phyloP scores from a whole-genome alignment of 37 sponge, comb jelly and placozoan genomes.

The Geodia barretti region DNA sequence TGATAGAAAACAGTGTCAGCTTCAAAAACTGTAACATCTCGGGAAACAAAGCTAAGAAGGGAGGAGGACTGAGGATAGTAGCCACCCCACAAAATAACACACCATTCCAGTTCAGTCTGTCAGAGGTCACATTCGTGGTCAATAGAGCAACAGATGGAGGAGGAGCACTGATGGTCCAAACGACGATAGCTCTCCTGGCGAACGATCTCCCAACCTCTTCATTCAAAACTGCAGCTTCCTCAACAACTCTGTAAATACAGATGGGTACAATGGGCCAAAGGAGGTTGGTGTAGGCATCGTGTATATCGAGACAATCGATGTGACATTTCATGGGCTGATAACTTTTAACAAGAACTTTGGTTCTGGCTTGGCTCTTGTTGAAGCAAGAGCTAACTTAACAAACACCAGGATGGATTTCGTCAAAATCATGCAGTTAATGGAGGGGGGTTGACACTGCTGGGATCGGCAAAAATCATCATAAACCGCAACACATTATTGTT shows the following conservation, averaged over 20 bases:
- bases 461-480: conserved; percentile 11
- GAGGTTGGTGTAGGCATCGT: conserved; percentile 29
- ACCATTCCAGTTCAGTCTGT: not conserved
- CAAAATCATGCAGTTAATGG: conserved; percentile 34
- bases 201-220: not conserved
- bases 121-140: not conserved
- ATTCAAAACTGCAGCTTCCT: conserved; percentile 21
- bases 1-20: not conserved
- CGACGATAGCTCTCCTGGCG: conserved; percentile 1
- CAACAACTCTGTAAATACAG: conserved; percentile 2
- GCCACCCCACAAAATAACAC: not conserved
- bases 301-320: conserved; percentile 31
- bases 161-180: conserved; percentile 24
- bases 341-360: conserved; percentile 47
- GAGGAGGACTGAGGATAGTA: conserved; percentile 42
- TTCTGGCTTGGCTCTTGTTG: conserved; percentile 45
- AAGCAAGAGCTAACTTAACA: conserved; percentile 17
- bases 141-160: conserved; percentile 50
- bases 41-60: conserved; percentile 15
- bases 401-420: not conserved
- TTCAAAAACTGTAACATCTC: not conserved
- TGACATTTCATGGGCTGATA: conserved; percentile 20
- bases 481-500: not conserved
- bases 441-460: conserved; percentile 54
- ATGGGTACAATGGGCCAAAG: not conserved